Evolutionary conservation across 2,797 vertebrate genomes (phyloP).

Genomic region (Sparidentex hasta): DNA sequence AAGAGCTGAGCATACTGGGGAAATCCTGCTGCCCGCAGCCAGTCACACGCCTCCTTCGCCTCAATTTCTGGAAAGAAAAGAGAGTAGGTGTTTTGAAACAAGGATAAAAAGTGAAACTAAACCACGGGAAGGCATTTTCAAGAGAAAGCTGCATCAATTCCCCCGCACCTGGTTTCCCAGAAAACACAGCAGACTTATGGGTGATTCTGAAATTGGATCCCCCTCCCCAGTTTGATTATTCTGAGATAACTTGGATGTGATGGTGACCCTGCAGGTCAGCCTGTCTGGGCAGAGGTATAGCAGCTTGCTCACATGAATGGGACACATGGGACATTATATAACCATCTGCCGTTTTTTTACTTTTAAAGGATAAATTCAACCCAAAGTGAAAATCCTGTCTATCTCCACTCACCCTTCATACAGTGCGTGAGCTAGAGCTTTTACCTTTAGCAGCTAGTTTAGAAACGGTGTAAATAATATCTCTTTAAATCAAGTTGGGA

Average conservation of each 20-base stretch:
- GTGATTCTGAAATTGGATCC: conserved; percentile 27
- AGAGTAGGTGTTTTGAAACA: conserved; percentile 32
- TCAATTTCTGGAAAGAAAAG: conserved; percentile 93
- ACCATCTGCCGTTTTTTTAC: conserved; percentile 32
- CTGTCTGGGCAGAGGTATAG: conserved; percentile 29
- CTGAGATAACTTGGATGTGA: conserved; percentile 30
- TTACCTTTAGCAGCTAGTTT: too few relatives aligned
- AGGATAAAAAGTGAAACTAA: conserved; percentile 38
- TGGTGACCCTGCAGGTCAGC: conserved; percentile 22
- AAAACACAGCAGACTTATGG: conserved; percentile 5
- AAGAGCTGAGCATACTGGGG: conserved; percentile 98
- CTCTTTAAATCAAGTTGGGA: too few relatives aligned
- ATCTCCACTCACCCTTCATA: too few relatives aligned
- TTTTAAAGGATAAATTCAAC: conserved; percentile 14
- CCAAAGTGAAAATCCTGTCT: neutral
- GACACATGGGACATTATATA: conserved; percentile 38
- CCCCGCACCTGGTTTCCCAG: neutral
- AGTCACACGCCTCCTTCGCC: conserved; percentile 97
- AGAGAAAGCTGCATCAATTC: conserved; percentile 1
- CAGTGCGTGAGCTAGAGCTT: too few relatives aligned
- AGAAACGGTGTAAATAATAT: too few relatives aligned
- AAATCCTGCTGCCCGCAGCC: conserved; percentile 98
- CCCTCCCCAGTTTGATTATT: conserved; percentile 28
- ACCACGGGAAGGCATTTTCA: conserved; percentile 10
- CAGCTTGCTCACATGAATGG: conserved; percentile 26